Base-by-base conservation (phyloP, 1,140 invertebrate species). In the Ladona fulva region DNA sequence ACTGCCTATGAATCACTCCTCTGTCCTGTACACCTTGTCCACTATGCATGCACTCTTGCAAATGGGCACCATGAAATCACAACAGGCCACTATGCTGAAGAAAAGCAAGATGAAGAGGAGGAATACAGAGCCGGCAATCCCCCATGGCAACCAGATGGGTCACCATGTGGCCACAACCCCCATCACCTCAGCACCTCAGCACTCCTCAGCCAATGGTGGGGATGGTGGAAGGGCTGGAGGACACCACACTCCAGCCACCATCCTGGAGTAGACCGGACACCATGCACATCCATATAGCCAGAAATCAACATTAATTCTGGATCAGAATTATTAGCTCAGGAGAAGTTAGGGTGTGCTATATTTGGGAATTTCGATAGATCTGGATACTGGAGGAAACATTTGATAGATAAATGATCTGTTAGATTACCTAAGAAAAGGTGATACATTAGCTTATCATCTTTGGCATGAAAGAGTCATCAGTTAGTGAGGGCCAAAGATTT, bases 21-120 rank as follows among this genome's bases (percentile, higher is more conserved):
- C 52, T n/a, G 74, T 77, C 37, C 37, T 81, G 11, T 52, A 24
- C 22, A 24, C 29, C 37, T 78, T 75, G 29, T 75, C 78, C 73
- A 59, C 80, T 80, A 77, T 16, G 52, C 52, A 66, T 22, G 52
- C 52, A 66, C 52, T 66, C 52, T 66, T 19, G n/a, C 52, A 66
- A 66, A 66, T 22, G 52, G 16, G 52, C 52, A 66, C 52, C 14
- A 66, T 22, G 52, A 16, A 66, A 66, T 66, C 52, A 66, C 52
- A 22, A 79, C 82, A 87, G 91, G 93, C 93, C 85, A 94, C 92
- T 84, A 94, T 94, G 92, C 90, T 97, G 89, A 95, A 95, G 92
- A 95, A 96, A 92, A 96, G 90, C 89, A 97, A 97, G 90, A 95
- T 96, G 89, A 95, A 95, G 89, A 89, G 94, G 83, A 91, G 94